phyloP scores from a whole-genome alignment of 2,797 vertebrate genomes.

The Morelia viridis region DNA sequence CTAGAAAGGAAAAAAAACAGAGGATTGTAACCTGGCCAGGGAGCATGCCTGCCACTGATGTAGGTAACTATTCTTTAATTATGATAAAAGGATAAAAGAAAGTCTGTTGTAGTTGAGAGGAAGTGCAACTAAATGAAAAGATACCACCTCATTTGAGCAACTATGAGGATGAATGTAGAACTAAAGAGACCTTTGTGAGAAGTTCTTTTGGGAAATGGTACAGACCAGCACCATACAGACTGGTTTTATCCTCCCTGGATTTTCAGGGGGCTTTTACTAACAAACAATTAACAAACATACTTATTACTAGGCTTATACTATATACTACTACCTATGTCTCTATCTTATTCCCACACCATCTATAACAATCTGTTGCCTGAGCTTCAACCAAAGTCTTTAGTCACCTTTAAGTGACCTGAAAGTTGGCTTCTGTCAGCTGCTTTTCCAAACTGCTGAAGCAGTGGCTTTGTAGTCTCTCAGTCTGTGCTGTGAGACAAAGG shows the following conservation, averaged over 20 bases:
- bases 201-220: not conserved
- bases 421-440: not conserved
- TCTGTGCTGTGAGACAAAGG: not conserved
- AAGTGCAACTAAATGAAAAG: not conserved
- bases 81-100: not conserved
- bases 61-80: not conserved
- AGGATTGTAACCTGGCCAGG: not conserved
- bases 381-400: not conserved
- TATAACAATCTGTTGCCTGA: not conserved
- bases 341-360: not conserved
- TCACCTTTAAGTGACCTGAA: not conserved
- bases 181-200: not conserved
- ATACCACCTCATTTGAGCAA: no score
- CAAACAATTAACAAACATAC: not conserved
- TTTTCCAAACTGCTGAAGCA: not conserved
- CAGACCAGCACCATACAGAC: not conserved
- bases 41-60: not conserved
- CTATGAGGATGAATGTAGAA: not conserved
- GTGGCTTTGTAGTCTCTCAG: not conserved
- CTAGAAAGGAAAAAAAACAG: not conserved
- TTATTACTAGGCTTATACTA: not conserved
- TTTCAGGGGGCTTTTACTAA: not conserved
- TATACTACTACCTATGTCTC: not conserved
- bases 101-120: not conserved
- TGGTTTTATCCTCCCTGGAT: not conserved